These are phyloP conservation scores for Toxotes jaculatrix DNA, from an alignment of 2,113 vertebrate species.

Conservation along the genomic window DNA sequence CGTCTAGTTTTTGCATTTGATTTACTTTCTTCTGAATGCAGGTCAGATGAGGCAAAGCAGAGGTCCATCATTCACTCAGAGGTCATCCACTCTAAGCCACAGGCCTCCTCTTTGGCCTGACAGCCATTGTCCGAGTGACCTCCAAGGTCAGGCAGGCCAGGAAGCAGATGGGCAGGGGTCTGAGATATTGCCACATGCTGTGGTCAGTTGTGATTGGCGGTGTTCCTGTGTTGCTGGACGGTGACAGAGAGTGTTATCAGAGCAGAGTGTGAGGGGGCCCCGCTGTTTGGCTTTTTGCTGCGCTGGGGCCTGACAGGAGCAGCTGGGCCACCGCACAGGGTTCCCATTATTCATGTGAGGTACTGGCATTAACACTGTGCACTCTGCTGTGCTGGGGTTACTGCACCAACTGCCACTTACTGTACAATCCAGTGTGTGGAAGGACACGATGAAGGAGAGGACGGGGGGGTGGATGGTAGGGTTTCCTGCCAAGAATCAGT, in stretches of 20 bases:
- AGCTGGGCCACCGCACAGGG: conserved; percentile 65
- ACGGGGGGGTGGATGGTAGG: neutral
- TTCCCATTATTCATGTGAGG: conserved; percentile 65
- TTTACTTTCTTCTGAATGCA: conserved; percentile 9
- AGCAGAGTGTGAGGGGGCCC: conserved; percentile 42
- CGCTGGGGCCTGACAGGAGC: conserved; percentile 42
- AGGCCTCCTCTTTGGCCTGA: conserved; percentile 8
- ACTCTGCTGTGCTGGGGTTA: conserved; percentile 31
- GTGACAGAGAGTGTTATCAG: conserved; percentile 55
- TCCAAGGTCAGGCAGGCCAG: conserved; percentile 64
- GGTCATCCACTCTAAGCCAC: conserved; percentile 36
- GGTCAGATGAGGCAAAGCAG: conserved; percentile 21
- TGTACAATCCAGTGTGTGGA: conserved; percentile 44
- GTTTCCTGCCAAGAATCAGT: conserved; percentile 35
- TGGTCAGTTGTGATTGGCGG: conserved; percentile 45
- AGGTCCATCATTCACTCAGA: conserved; percentile 27
- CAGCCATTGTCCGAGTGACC: conserved; percentile 41
- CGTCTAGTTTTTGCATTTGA: neutral
- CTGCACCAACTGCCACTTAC: conserved; percentile 65
- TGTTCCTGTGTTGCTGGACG: conserved; percentile 46
- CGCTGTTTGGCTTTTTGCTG: conserved; percentile 58
- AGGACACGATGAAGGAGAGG: conserved; percentile 32
- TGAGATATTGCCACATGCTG: conserved; percentile 46
- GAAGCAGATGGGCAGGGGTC: conserved; percentile 75
- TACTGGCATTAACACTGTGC: conserved; percentile 37